A percentile compares a stretch with the other conserved stretches of the same genome.
phyloP scores from a whole-genome alignment of 2,797 vertebrate species.

The Aeoliscus strigatus region DNA sequence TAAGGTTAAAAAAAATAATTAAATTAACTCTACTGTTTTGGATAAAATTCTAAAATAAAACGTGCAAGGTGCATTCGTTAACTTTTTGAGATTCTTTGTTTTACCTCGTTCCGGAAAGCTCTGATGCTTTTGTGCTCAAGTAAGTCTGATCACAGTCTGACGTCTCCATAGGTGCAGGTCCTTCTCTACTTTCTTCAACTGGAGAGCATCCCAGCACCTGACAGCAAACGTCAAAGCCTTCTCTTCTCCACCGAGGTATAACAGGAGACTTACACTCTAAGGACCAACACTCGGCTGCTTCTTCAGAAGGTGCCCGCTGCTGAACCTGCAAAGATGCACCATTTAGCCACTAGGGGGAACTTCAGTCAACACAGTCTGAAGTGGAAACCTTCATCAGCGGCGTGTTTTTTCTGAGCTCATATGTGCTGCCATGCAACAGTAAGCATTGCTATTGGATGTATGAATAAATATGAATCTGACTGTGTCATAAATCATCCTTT shows the following conservation, averaged over 20 bases:
- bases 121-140: no score
- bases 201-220: conserved; percentile 87
- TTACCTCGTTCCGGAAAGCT: no score
- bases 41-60: no score
- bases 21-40: no score
- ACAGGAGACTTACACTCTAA: no score
- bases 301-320: conserved; percentile 22
- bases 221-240: conserved; percentile 92
- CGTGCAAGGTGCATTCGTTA: no score
- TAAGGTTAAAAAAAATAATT: no score
- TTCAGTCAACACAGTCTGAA: conserved; percentile 21
- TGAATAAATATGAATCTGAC: conserved; percentile 35
- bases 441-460: conserved; percentile 18
- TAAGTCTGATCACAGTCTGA: conserved; percentile 5
- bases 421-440: no score
- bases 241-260: conserved; percentile 92
- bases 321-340: conserved; percentile 9
- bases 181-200: conserved; percentile 92
- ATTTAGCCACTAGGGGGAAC: conserved; percentile 58
- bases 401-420: no score
- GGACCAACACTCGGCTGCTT: no score
- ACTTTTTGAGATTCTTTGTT: no score
- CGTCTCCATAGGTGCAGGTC: conserved; percentile 83
- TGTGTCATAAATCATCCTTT: conserved; percentile 30
- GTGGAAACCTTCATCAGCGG: conserved; percentile 48